A percentile compares a stretch with the other conserved stretches of the same genome.
Conservation (phyloP, 2,797 vertebrate species). For the Halcyon chelicuti region DNA sequence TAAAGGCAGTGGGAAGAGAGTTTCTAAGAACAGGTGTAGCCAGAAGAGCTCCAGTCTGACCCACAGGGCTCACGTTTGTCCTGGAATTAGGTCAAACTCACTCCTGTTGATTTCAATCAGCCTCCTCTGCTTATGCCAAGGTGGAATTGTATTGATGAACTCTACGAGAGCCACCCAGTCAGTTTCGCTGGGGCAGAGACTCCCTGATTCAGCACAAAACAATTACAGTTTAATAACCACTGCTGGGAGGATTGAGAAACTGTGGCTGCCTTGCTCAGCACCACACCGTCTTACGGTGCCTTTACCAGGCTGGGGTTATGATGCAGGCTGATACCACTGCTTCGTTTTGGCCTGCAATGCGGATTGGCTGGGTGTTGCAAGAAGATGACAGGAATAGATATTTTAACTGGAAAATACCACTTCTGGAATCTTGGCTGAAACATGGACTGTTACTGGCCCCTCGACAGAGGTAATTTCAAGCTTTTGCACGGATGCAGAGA, state of each 20-base stretch:
- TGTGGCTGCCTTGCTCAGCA: constrained; percentile 40
- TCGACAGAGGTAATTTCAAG: neutral
- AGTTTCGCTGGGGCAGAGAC: constrained; percentile 55
- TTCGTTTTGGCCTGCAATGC: rapidly evolving
- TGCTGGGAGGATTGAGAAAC: constrained; percentile 54
- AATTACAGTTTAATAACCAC: constrained; percentile 55
- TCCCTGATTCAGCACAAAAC: constrained; percentile 59
- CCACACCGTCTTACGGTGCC: neutral
- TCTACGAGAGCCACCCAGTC: neutral
- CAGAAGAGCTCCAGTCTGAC: constrained; percentile 3
- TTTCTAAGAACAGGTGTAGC: constrained; percentile 5
- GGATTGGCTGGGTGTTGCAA: neutral
- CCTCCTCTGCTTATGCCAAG: neutral
- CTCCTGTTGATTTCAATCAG: neutral
- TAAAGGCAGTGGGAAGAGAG: neutral
- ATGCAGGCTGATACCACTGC: neutral
- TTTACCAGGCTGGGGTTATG: neutral
- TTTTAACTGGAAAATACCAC: neutral
- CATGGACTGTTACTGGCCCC: rapidly evolving
- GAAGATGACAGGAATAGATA: neutral
- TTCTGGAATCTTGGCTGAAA: neutral
- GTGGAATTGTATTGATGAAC: constrained; percentile 42
- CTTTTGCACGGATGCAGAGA: neutral
- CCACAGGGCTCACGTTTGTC: neutral
- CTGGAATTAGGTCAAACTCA: constrained; percentile 37